A percentile compares a stretch with the other conserved stretches of the same genome.
Conservation (phyloP, 2,797 vertebrate genomes). For the Rousettus madagascariensis region DNA sequence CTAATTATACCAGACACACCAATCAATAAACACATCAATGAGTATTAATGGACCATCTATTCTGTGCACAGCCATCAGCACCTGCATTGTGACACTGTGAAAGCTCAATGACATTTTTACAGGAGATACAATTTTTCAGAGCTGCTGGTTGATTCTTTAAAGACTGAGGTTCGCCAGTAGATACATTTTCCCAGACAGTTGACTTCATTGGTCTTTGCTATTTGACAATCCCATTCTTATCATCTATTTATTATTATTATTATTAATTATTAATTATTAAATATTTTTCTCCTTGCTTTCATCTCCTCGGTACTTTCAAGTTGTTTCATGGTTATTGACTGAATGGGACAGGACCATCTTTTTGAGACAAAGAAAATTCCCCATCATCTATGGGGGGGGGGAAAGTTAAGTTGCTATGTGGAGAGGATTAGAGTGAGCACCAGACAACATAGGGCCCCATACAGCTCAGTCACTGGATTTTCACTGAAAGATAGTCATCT, state of each 20-base stretch:
- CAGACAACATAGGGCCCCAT: fast-evolving
- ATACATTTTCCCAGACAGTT: neutral
- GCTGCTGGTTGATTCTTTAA: slow-evolving; percentile 12
- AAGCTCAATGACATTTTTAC: slow-evolving; percentile 37
- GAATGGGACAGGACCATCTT: neutral
- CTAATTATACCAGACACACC: slow-evolving; percentile 33
- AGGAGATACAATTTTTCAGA: slow-evolving; percentile 46
- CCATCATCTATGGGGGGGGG: neutral
- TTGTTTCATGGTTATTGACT: neutral
- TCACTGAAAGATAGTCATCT: neutral
- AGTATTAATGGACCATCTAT: slow-evolving; percentile 49
- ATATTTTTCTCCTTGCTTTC: neutral
- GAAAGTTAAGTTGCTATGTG: neutral
- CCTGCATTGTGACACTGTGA: neutral
- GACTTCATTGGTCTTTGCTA: neutral
- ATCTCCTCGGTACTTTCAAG: neutral
- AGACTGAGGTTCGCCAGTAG: neutral
- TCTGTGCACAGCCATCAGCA: neutral
- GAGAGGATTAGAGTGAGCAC: neutral
- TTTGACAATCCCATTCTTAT: neutral
- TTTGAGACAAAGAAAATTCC: neutral
- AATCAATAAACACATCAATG: slow-evolving; percentile 53
- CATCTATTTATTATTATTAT: neutral
- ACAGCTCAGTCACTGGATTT: neutral
- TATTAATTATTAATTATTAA: neutral